These are phyloP conservation scores for Bombus balteatus DNA, from an alignment of 1,140 invertebrate species.

Conservation along the genomic window DNA sequence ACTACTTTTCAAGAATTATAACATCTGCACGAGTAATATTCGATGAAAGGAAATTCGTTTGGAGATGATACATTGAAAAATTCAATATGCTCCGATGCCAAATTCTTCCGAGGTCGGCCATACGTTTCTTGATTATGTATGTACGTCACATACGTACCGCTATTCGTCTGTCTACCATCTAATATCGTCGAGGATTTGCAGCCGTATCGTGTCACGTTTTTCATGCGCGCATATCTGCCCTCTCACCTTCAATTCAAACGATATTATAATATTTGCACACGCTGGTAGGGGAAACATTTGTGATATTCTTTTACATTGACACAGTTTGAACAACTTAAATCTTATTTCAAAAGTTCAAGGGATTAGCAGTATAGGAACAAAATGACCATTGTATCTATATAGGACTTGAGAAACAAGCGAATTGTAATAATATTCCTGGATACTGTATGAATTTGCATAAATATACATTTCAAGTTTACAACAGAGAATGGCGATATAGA, in stretches of 20 bases:
- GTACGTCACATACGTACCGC: conserved; percentile 26
- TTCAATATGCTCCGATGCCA: conserved; percentile 40
- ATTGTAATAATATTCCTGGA: not conserved
- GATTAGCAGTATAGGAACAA: not conserved
- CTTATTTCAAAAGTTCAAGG: not conserved
- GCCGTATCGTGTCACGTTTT: conserved; percentile 48
- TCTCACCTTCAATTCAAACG: conserved; percentile 6
- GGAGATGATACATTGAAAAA: not conserved
- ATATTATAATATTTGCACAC: conserved; percentile 73
- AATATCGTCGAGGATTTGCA: conserved; percentile 46
- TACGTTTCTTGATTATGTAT: not conserved
- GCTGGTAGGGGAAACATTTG: not conserved
- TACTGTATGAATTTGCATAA: not conserved
- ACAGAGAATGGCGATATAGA: not conserved
- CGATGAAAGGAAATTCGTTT: not conserved
- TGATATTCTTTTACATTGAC: not conserved
- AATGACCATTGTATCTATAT: not conserved
- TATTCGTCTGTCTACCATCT: conserved; percentile 38
- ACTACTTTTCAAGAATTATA: not conserved
- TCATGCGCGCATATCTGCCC: conserved; percentile 18
- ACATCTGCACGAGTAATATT: not conserved
- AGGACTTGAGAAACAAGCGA: not conserved
- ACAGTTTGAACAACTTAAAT: not conserved
- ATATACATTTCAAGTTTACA: not conserved
- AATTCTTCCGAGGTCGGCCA: conserved; percentile 1